Evolutionary conservation across 2,797 vertebrate genomes (phyloP), one percentile per base, ranked within the genome.

Genomic region (Anabas testudineus): DNA sequence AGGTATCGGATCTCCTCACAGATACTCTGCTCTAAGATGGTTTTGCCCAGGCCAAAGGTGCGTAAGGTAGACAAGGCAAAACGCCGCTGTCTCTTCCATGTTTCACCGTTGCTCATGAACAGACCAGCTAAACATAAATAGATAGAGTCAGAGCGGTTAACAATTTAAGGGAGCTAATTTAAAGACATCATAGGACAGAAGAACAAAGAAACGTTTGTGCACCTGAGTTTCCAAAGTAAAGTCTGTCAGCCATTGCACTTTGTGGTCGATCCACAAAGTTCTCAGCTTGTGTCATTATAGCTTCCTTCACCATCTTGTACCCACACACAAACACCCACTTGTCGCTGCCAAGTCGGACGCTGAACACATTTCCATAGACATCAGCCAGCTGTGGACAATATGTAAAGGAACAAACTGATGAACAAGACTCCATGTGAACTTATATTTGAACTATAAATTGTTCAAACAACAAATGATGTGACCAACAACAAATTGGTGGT

Each of bases 251-350:
- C 0, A 89, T 0, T 16, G 91, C 77, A 2, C 43, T 0, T 1
- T 57, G 0, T 0, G 94, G 94, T 0, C 94, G 93, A 12, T 86
- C 91, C 2, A 88, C 9, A 84, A 96, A 95, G 66, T 83, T 87
- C 3, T 95, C 90, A 0, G 84, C 93, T 71, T 95, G 93, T 49
- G 84, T 85, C 28, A 94, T 61, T 0, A 96, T 83, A 19, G 82
- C 92, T 71, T 96, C 95, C 64, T 93, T 96, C 43, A 94, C 58
- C 88, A 94, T 69, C 42, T 78, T 84, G 43, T 94, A 86, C 12
- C 95, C 93, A 3, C n/a, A 92, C 5, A 95, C 0, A 3, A 90
- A 0, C 34, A 97, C 92, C 0, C 64, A 0, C 0, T 30, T 54
- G 0, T 61, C 2, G 0, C 3, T 3, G 2, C 92, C 92, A 0